Conservation (phyloP, 2,113 vertebrate genomes). For the Abramis brama region DNA sequence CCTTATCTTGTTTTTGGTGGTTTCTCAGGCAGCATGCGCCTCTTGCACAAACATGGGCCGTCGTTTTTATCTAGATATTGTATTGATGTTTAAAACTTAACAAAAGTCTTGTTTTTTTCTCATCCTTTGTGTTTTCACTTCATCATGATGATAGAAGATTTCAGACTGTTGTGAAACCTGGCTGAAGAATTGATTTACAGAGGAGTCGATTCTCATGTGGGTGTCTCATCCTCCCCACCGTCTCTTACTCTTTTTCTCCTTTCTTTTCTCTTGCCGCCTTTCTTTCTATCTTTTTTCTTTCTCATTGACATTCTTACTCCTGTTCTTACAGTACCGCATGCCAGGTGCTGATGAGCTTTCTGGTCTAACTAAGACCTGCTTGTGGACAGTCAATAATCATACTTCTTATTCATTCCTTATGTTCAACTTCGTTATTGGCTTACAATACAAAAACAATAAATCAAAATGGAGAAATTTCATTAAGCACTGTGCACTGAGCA, state of each 20-base stretch:
- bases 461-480: not conserved
- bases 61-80: not conserved
- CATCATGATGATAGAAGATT: conserved; percentile 32
- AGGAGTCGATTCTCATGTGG: conserved; percentile 18
- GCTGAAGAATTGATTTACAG: conserved; percentile 39
- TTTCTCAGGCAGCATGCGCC: not conserved
- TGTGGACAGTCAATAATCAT: conserved; percentile 27
- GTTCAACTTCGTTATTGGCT: not conserved
- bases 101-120: conserved; percentile 14
- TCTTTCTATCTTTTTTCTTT: conserved; percentile 12
- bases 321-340: conserved; percentile 15
- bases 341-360: not conserved
- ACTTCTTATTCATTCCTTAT: not conserved
- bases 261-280: not conserved
- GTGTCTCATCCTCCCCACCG: not conserved
- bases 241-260: conserved; percentile 7
- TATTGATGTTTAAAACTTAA: conserved; percentile 31
- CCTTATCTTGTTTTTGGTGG: not conserved
- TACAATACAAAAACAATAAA: conserved; percentile 1
- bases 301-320: conserved; percentile 23
- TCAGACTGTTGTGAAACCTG: conserved; percentile 36
- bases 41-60: not conserved
- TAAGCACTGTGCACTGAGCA: not conserved
- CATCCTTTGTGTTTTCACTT: conserved; percentile 40
- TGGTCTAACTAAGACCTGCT: conserved; percentile 19